These are phyloP conservation scores for Mastomys natalensis DNA, from an alignment of 2,113 vertebrate genomes.

Conservation along the genomic window DNA sequence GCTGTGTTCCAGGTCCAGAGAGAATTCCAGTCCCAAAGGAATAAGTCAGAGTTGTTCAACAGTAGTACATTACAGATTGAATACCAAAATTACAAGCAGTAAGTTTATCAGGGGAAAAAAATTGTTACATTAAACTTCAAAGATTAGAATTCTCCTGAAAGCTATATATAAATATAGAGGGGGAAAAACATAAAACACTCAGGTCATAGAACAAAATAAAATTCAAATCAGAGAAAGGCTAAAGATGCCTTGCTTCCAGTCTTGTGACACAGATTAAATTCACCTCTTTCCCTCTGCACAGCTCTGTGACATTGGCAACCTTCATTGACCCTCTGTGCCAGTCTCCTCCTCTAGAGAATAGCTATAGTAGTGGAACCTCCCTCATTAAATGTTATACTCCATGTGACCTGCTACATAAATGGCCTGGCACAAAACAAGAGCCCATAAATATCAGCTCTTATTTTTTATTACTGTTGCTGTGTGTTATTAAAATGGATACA, in stretches of 20 bases:
- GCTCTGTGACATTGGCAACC: conserved; percentile 47
- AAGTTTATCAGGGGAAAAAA: not conserved
- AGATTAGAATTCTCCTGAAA: conserved; percentile 36
- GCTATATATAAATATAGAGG: conserved; percentile 48
- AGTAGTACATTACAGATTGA: not conserved
- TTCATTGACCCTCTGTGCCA: not conserved
- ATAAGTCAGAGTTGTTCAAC: no score
- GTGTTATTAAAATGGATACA: conserved; percentile 64
- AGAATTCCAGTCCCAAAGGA: not conserved
- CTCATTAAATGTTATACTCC: not conserved
- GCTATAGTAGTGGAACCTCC: conserved; percentile 29
- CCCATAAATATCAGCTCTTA: conserved; percentile 55
- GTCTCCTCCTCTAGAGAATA: conserved; percentile 22
- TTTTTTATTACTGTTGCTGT: conserved; percentile 62
- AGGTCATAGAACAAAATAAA: conserved; percentile 70
- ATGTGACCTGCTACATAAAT: not conserved
- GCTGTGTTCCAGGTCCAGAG: not conserved
- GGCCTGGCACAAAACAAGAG: conserved; percentile 10
- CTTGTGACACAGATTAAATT: conserved; percentile 14
- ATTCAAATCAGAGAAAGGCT: conserved; percentile 64
- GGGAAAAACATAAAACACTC: conserved; percentile 46
- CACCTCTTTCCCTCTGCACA: not conserved
- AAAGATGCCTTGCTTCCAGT: conserved; percentile 17
- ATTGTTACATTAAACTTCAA: conserved; percentile 11
- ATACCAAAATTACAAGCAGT: conserved; percentile 46